Percentiles rank a stretch among this genome's conserved stretches.
phyloP scores from a whole-genome alignment of 2,797 vertebrate species.

The Chiroxiphia lanceolata region DNA sequence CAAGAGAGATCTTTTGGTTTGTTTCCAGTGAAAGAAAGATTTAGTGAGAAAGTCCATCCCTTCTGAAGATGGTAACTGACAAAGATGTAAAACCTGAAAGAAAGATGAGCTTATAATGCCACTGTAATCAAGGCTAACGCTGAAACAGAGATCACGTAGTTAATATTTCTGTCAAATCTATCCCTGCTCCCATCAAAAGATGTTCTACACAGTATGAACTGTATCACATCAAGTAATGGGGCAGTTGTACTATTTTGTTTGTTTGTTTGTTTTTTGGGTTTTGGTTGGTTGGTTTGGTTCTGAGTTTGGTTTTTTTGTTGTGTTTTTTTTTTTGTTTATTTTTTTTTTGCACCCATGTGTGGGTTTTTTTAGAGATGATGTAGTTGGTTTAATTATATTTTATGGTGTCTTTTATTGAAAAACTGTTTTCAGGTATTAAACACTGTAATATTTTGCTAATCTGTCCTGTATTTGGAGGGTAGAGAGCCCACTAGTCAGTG shows the following conservation, averaged over 20 bases:
- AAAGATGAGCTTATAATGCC: not conserved
- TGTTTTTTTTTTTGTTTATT: not conserved
- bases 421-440: not conserved
- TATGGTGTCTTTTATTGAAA: not conserved
- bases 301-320: not conserved
- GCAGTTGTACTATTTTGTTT: fast-evolving
- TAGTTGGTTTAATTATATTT: not conserved
- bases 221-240: not conserved
- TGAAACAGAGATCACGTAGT: not conserved
- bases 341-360: no score
- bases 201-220: not conserved
- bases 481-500: not conserved
- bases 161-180: not conserved
- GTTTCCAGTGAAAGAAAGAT: not conserved
- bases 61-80: not conserved
- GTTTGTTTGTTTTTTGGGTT: not conserved
- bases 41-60: not conserved
- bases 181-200: not conserved
- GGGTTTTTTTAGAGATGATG: not conserved
- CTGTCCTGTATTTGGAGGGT: not conserved
- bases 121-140: not conserved
- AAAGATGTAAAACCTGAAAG: not conserved
- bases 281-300: not conserved
- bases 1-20: not conserved
- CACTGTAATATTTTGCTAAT: not conserved